A percentile compares a stretch with the other conserved stretches of the same genome.
These are phyloP conservation scores for Tipula vernalis DNA, from an alignment of 2,888 invertebrate genomes.

Conservation along the genomic window DNA sequence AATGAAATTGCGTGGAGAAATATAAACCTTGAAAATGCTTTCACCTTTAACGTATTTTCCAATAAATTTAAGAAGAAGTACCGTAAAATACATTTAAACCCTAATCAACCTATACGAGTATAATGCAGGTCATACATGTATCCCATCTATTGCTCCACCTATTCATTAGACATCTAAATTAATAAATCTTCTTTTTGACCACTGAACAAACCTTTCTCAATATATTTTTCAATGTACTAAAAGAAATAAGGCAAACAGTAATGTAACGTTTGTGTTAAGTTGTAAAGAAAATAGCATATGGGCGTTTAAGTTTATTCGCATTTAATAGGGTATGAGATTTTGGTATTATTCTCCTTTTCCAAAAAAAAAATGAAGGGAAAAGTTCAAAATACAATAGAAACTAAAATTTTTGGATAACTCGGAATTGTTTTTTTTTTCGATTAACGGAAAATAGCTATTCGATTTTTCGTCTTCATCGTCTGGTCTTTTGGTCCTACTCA, in stretches of 20 bases:
- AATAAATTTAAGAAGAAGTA: background rate
- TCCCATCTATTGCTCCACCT: background rate
- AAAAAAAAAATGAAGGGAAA: background rate
- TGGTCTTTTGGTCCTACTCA: background rate
- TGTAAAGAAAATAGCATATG: background rate
- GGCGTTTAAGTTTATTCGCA: background rate
- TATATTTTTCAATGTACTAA: background rate
- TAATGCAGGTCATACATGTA: background rate
- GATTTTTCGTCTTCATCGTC: background rate
- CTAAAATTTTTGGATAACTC: background rate
- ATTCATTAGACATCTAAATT: background rate
- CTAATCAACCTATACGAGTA: background rate
- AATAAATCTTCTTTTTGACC: background rate
- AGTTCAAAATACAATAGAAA: background rate
- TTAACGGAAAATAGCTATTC: background rate
- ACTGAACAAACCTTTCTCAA: background rate
- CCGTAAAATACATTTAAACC: background rate
- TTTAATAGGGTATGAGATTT: background rate
- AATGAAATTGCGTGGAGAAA: background rate
- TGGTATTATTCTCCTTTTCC: background rate
- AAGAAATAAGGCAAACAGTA: background rate
- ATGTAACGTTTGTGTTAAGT: background rate
- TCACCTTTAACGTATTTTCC: background rate
- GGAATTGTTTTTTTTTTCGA: background rate
- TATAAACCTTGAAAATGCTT: background rate